Evolutionary conservation across 2,888 invertebrate genomes (phyloP).

Genomic region (Noctua janthe): DNA sequence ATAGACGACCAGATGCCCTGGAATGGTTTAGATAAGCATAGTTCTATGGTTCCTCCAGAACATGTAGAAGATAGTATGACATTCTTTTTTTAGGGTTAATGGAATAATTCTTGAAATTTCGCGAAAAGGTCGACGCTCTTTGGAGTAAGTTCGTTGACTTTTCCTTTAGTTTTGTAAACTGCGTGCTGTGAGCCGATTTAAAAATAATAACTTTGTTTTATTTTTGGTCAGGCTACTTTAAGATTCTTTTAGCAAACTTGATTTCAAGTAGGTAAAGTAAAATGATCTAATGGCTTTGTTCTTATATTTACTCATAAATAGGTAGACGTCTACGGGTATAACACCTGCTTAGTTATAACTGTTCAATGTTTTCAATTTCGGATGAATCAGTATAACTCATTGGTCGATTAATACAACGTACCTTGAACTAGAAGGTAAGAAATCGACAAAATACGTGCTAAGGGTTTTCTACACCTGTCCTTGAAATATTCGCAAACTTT

Average conservation of each 20-base stretch:
- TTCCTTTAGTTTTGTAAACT: constrained; percentile 26
- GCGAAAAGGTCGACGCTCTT: constrained; percentile 30
- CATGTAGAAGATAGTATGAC: background rate
- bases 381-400: background rate
- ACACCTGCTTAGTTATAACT: background rate
- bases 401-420: background rate
- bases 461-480: constrained; percentile 53
- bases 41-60: background rate
- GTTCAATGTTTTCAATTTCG: background rate
- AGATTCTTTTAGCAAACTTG: background rate
- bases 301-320: background rate
- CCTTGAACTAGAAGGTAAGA: constrained; percentile 25
- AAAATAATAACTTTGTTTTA: constrained; percentile 22
- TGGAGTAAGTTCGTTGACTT: constrained; percentile 46
- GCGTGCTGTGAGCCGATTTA: constrained; percentile 19
- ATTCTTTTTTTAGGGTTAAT: constrained; percentile 7
- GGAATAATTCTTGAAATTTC: constrained; percentile 2
- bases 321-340: background rate
- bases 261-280: background rate
- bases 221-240: constrained; percentile 12
- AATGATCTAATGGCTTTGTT: background rate
- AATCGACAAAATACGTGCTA: constrained; percentile 60
- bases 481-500: constrained; percentile 58
- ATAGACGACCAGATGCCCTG: constrained; percentile 13
- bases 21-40: constrained; percentile 5